Evolutionary conservation across 2,888 invertebrate genomes (phyloP).

Genomic region (Pachycephus smyrnensis): DNA sequence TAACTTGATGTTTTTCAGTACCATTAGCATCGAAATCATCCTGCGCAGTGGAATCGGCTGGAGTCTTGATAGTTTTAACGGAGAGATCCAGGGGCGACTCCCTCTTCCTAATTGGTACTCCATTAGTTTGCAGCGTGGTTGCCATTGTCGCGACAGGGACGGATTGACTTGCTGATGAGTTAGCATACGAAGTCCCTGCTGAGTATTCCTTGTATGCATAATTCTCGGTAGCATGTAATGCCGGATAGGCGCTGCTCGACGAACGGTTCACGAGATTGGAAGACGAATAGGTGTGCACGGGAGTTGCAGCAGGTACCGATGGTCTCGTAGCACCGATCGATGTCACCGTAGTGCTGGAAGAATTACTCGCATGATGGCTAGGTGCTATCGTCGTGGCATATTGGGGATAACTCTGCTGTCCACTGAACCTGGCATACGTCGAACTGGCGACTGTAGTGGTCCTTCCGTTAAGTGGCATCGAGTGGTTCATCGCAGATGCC

Average conservation of each 20-base stretch:
- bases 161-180: slow-evolving; percentile 30
- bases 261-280: slow-evolving; percentile 39
- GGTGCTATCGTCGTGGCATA: slow-evolving; percentile 60
- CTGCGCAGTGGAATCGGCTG: slow-evolving; percentile 87
- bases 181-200: slow-evolving; percentile 24
- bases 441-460: slow-evolving; percentile 55
- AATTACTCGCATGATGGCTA: slow-evolving; percentile 54
- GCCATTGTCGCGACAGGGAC: slow-evolving; percentile 31
- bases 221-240: slow-evolving; percentile 35
- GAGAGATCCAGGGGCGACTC: slow-evolving; percentile 89
- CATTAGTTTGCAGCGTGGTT: slow-evolving; percentile 44
- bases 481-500: slow-evolving; percentile 36
- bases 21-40: slow-evolving; percentile 71
- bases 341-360: slow-evolving; percentile 55
- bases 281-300: slow-evolving; percentile 41
- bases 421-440: slow-evolving; percentile 52
- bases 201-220: slow-evolving; percentile 52
- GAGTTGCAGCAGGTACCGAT: slow-evolving; percentile 35
- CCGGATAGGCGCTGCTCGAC: slow-evolving; percentile 31
- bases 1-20: slow-evolving; percentile 45
- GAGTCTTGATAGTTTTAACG: slow-evolving; percentile 88
- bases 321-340: slow-evolving; percentile 49
- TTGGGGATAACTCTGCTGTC: slow-evolving; percentile 42
- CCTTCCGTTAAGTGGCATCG: slow-evolving; percentile 46
- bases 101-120: slow-evolving; percentile 68